A percentile compares a stretch with the other conserved stretches of the same genome.
Conservation (phyloP, 2,797 vertebrate genomes). For the Mormyrus hasselquistii region DNA sequence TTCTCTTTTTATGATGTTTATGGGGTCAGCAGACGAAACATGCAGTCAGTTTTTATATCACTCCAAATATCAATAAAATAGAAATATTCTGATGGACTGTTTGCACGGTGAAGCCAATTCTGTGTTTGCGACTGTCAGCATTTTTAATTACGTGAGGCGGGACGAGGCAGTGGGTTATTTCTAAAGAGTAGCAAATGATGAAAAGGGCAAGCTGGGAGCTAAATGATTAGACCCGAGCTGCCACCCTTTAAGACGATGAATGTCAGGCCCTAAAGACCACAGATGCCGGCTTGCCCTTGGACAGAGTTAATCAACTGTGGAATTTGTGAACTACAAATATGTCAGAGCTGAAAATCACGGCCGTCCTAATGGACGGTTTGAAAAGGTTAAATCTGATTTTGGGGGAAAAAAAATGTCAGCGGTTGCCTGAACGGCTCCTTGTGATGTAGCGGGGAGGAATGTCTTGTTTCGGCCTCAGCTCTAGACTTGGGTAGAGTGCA, state of each 20-base stretch:
- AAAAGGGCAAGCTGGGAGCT: conserved; percentile 33
- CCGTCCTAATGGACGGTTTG: conserved; percentile 36
- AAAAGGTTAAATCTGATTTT: conserved; percentile 22
- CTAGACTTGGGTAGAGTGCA: not conserved
- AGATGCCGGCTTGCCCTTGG: conserved; percentile 62
- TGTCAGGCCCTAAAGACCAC: conserved; percentile 30
- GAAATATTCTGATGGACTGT: not conserved
- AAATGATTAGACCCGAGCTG: conserved; percentile 35
- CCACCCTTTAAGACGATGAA: conserved; percentile 15
- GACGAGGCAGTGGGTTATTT: not conserved
- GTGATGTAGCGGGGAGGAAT: not conserved
- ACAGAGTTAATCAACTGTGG: conserved; percentile 94
- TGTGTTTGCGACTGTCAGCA: conserved; percentile 1
- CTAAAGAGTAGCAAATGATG: conserved; percentile 16
- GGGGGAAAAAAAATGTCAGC: not conserved
- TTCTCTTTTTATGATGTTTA: not conserved
- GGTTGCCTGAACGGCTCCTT: not conserved
- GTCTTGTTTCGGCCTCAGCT: not conserved
- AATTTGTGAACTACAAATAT: conserved; percentile 89
- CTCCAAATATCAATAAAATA: not conserved
- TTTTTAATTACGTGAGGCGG: not conserved
- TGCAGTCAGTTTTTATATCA: not conserved
- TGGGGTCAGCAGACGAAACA: not conserved
- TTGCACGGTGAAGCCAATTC: conserved; percentile 34
- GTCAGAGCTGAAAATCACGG: conserved; percentile 98